A percentile compares a stretch with the other conserved stretches of the same genome.
Evolutionary conservation across 2,113 vertebrate species (phyloP).

Genomic region (Madoqua kirkii): DNA sequence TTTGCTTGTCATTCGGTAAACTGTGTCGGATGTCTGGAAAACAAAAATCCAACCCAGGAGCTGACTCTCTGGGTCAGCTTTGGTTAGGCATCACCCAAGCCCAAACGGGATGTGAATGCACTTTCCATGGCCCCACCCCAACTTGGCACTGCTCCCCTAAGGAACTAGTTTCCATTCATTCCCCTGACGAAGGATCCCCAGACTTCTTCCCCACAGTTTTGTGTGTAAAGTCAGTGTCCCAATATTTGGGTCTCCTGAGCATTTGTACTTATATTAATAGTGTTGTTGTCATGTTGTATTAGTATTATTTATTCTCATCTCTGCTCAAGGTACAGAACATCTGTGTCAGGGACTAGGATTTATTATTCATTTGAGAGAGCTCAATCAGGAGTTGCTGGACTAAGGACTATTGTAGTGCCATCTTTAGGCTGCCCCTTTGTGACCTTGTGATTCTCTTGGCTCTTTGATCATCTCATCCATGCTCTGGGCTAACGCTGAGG

Average conservation of each 20-base stretch:
- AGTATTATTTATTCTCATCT: background rate
- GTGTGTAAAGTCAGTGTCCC: background rate
- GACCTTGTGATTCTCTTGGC: background rate
- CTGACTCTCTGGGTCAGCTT: background rate
- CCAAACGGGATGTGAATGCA: background rate
- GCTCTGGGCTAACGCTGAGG: background rate
- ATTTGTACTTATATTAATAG: background rate
- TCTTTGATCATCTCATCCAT: background rate
- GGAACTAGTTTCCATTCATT: background rate
- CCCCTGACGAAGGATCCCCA: background rate
- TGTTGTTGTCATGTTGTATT: background rate
- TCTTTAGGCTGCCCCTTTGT: background rate
- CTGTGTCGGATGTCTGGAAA: background rate
- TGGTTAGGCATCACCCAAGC: no score
- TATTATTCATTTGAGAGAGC: background rate
- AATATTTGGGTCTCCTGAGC: background rate
- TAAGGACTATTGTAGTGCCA: background rate
- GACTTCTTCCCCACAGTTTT: background rate
- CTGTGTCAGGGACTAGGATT: background rate
- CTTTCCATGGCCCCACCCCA: no score
- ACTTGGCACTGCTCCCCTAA: background rate
- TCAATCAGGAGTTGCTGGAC: background rate
- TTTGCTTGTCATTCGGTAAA: conserved; percentile 82
- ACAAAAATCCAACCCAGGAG: conserved; percentile 18
- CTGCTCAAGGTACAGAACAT: background rate